phyloP scores from a whole-genome alignment of 1,140 invertebrate species.

The Neodiprion fabricii region DNA sequence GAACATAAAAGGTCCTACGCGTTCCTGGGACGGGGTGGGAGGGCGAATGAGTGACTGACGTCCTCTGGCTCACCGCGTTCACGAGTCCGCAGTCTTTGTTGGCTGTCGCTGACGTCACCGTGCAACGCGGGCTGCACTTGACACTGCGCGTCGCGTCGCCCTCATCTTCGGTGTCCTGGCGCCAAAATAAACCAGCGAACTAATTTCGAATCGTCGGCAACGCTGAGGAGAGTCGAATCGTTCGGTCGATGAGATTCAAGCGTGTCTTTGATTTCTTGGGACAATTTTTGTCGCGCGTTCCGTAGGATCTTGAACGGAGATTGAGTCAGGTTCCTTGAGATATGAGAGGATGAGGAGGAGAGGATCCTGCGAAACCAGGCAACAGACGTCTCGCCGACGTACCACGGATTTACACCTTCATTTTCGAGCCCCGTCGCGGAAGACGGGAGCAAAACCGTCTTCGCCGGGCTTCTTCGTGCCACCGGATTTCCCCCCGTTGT shows the following conservation, averaged over 20 bases:
- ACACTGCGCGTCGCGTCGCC: constrained; percentile 39
- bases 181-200: neutral
- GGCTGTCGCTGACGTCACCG: constrained; percentile 49
- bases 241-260: neutral
- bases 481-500: neutral
- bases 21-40: constrained; percentile 30
- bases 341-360: no score
- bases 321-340: no score
- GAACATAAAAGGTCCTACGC: constrained; percentile 60
- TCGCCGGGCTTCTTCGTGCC: neutral
- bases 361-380: neutral
- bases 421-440: neutral
- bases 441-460: no score
- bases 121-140: constrained; percentile 43
- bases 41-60: constrained; percentile 54
- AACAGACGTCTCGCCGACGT: neutral
- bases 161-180: constrained; percentile 12
- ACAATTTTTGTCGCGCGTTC: neutral
- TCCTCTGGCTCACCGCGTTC: constrained; percentile 36
- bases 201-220: neutral
- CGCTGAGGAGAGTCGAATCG: neutral
- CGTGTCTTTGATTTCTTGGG: neutral
- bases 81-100: constrained; percentile 42
- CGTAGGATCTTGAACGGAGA: no score
- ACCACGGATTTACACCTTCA: constrained; percentile 16